phyloP scores from a whole-genome alignment of 92 coral and sea anemone species.

The Parazoanthus atlanticus region DNA sequence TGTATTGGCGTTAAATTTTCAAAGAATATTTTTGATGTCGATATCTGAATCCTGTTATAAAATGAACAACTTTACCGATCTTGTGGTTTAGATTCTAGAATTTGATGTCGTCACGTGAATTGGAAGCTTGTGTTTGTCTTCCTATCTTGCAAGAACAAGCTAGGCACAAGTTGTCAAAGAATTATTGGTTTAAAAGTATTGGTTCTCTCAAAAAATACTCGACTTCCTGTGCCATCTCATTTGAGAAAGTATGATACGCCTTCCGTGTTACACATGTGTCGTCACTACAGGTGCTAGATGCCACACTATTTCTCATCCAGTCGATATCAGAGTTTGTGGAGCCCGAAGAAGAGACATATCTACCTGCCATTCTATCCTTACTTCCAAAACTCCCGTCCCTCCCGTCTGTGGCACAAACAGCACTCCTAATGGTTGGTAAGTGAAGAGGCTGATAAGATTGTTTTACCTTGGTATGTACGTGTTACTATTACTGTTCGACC shows the following conservation, averaged over 20 bases:
- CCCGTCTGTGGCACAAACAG: slow-evolving; percentile 86
- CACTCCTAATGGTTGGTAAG: slow-evolving; percentile 98
- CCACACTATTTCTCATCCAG: slow-evolving; percentile 86
- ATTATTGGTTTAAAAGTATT: too few species aligned
- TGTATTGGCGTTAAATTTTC: too few species aligned
- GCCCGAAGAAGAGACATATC: slow-evolving; percentile 83
- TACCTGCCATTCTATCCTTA: slow-evolving; percentile 91
- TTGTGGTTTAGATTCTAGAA: too few species aligned
- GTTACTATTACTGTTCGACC: too few species aligned
- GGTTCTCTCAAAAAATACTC: too few species aligned
- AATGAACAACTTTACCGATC: too few species aligned
- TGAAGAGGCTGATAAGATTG: background rate
- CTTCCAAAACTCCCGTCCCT: slow-evolving; percentile 86
- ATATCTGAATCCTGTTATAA: too few species aligned
- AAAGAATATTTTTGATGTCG: too few species aligned
- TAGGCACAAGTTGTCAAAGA: too few species aligned
- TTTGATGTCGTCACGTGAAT: too few species aligned
- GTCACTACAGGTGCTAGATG: slow-evolving; percentile 74
- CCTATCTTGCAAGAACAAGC: too few species aligned
- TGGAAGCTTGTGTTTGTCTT: too few species aligned
- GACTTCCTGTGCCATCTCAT: background rate
- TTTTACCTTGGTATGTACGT: background rate
- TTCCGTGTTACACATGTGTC: background rate
- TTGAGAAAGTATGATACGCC: background rate
- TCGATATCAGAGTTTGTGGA: slow-evolving; percentile 94